Base-by-base conservation (phyloP, 2,113 vertebrate species). In the Todiramphus saurophagus region DNA sequence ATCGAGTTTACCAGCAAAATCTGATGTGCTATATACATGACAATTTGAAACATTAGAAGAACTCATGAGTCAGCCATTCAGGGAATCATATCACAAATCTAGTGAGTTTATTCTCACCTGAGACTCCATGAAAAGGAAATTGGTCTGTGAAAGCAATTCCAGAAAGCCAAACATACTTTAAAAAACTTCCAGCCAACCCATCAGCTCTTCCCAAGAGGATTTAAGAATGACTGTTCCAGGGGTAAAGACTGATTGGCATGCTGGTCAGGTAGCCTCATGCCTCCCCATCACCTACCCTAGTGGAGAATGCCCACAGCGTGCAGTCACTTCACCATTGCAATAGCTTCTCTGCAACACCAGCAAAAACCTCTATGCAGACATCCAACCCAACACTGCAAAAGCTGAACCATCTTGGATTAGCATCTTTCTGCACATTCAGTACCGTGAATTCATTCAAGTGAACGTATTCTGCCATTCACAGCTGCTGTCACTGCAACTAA, bases 21-120 rank as follows among this genome's bases (percentile, higher is more conserved):
- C 35, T 75, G 87, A 87, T 83, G 14, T 82, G 25, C 62, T 58
- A 73, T 27, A 12, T 84, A 77, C 70, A 76, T 69, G 62, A 87
- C 77, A 87, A 80, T 85, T 91, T 85, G 31, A 91, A 94, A 92
- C 50, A 76, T 89, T 83, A 82, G 69, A 87, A 85, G 74, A 94
- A 94, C 87, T 85, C 77, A 87, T 67, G 92, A 93, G 60, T 94
- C 83, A 94, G 86, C 81, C 69, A 67, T 82, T 79, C 8, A 2
- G 59, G 66, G 74, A 94, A 74, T 89, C 70, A 39, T 76, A 91
- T 51, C n/a, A 90, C 73, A 68, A 87, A 92, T 58, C 58, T 89
- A 87, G 89, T 84, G 69, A 93, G 58, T 87, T 93, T 94, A 60
- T 83, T 95, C 68, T 96, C 93, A 94, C 69, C 60, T 89, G 89